Evolutionary conservation across 2,113 vertebrate genomes (phyloP), one percentile per base, ranked within the genome.

Genomic region (Mohoua ochrocephala): DNA sequence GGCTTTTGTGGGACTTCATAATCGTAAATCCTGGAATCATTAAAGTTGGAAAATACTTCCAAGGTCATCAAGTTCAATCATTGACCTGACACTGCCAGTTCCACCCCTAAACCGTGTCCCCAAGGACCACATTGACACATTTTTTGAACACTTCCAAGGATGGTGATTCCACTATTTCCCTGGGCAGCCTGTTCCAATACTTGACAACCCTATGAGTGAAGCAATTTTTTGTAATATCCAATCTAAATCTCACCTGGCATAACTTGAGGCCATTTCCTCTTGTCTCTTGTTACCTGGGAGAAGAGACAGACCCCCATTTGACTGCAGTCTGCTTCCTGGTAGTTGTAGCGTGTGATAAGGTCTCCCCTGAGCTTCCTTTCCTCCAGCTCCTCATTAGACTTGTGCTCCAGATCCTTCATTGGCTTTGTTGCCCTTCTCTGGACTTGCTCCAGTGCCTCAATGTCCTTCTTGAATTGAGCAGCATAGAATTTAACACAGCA

Each of bases 271-370:
- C 3, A 3, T 63, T 74, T 69, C 4, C 5, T 63, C 23, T 65
- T 64, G 13, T 30, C 9, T 22, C 33, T 68, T 69, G 8, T 60
- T 73, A 53, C 13, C 11, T 56, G 35, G 3, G 9, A 80, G 41
- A 68, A 60, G 68, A 74, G 41, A 56, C 13, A 1, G 1, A 31
- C 12, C 8, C 18, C 7, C 31, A 15, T 20, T 11, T 82, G 19
- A 15, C 14, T 45, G 13, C 28, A 63, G 13, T 33, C 42, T 44
- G 5, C 9, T 30, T 76, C 56, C 42, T 26, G 13, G 11, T 26
- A 26, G 9, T 22, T 69, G 19, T 19, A 56, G 27, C 39, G 9
- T 0, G 0, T 12, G 2, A 24, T 28, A 13, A 61, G 6, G 7
- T 49, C 22, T 33, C 11, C 5, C 22, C 6, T 21, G 7, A 49